These are phyloP conservation scores for Thalassoma bifasciatum DNA, from an alignment of 2,113 vertebrate species.

Conservation along the genomic window DNA sequence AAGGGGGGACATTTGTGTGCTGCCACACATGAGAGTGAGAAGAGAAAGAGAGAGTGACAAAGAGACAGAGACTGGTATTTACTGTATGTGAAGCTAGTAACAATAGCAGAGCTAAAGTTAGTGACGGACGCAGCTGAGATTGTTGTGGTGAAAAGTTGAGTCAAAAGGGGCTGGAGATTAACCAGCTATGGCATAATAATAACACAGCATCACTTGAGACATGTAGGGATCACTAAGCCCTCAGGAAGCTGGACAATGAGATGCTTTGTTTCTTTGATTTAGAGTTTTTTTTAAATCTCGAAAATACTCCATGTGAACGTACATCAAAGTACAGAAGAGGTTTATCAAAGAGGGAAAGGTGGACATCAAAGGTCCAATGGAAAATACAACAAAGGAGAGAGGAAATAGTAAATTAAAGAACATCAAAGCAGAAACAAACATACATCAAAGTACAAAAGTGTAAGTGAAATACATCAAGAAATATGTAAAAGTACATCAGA, in stretches of 20 bases:
- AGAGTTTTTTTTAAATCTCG: neutral
- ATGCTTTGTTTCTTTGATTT: neutral
- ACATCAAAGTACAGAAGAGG: too few relatives aligned
- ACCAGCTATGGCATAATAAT: neutral
- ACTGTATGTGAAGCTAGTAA: constrained; percentile 68
- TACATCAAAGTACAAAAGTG: too few relatives aligned
- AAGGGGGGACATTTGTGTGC: neutral
- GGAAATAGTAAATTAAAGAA: too few relatives aligned
- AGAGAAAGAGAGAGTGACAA: constrained; percentile 41
- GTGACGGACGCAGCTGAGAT: constrained; percentile 71
- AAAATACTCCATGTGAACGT: neutral
- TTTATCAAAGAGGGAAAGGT: too few relatives aligned
- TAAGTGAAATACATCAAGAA: too few relatives aligned
- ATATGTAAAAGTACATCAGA: too few relatives aligned
- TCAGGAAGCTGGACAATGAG: neutral
- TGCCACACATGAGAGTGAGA: constrained; percentile 19
- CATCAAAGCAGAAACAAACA: too few relatives aligned
- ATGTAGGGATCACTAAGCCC: too few relatives aligned
- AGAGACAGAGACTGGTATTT: constrained; percentile 57
- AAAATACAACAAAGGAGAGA: too few relatives aligned
- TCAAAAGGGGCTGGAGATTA: constrained; percentile 39
- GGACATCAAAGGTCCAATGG: too few relatives aligned
- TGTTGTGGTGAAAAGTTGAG: constrained; percentile 36
- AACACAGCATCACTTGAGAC: too few relatives aligned
- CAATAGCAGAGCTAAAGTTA: constrained; percentile 82